Evolutionary conservation across 1,140 invertebrate genomes (phyloP), one percentile per base, ranked within the genome.

Genomic region (Caerostris extrusa): DNA sequence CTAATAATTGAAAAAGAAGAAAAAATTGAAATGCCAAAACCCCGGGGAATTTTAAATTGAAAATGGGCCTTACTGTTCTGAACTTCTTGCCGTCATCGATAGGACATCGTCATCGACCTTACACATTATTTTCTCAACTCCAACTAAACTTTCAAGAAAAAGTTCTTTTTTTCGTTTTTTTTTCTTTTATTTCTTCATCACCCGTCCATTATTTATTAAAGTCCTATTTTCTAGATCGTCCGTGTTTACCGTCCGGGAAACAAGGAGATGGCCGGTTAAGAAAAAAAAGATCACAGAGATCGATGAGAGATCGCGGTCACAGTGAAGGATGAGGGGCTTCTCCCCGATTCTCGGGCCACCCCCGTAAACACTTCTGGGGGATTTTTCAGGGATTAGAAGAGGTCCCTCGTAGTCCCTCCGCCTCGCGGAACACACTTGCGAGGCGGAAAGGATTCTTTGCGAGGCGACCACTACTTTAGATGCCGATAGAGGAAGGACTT

Each of bases 331-430:
- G 64, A 71, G 87, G 87, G 56, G 87, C 61, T 89, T 89, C 71
- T 71, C 87, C 64, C 56, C 56, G 87, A 89, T 69, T 89, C 87
- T 89, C 55, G 56, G 34, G 17, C 55, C 34, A 34, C 34, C 34
- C 61, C 87, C 53, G 87, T 89, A 89, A 89, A 89, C 87, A 89
- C 87, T 89, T 89, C 87, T 89, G 19, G 86, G 87, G 87, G 87
- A 89, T 89, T 64, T 89, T 89, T 67, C 55, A 55, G 53, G 87
- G 87, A 89, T 89, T 89, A 89, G 64, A 53, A 89, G 12, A 10
- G 81, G 57, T 64, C 64, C 14, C 64, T 71, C 81, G 34, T 50
- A 19, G 71, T 89, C 87, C 34, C 87, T 89, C 87, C 67, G 34
- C 55, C 57, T 50, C 34, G 71, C 8, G 6, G 34, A 50, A 50